Conservation (phyloP, 2,113 vertebrate genomes). For the Euleptes europaea region DNA sequence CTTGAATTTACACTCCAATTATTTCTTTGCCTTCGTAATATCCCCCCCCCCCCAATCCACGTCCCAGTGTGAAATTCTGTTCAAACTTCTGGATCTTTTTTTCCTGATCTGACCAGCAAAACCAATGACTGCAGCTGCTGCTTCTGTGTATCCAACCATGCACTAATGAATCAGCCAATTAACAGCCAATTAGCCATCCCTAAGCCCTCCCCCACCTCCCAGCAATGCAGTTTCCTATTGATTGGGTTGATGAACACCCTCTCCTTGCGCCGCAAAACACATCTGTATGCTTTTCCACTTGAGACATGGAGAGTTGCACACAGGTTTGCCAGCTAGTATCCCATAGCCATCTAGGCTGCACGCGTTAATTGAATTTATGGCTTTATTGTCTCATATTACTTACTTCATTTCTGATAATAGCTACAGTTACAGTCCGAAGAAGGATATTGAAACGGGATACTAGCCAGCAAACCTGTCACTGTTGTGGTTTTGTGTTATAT, state of each 20-base stretch:
- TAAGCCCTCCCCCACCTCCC: neutral
- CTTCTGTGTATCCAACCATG: neutral
- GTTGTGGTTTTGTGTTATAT: no score
- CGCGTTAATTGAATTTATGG: no score
- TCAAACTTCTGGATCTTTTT: neutral
- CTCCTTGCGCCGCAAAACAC: neutral
- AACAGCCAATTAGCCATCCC: neutral
- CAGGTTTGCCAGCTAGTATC: neutral
- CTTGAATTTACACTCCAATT: neutral
- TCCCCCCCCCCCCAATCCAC: neutral
- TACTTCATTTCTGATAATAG: no score
- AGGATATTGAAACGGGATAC: no score
- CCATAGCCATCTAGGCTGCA: no score
- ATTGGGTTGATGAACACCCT: neutral
- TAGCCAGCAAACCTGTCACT: no score
- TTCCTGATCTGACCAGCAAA: neutral
- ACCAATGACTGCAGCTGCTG: no score
- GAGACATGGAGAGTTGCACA: neutral
- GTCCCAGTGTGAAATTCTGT: neutral
- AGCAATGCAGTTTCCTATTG: neutral
- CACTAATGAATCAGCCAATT: neutral
- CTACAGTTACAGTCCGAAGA: no score
- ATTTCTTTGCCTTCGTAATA: neutral
- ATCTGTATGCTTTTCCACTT: neutral
- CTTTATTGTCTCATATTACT: no score